Evolutionary conservation across 2,113 vertebrate species (phyloP).

Genomic region (Aptenodytes patagonicus): DNA sequence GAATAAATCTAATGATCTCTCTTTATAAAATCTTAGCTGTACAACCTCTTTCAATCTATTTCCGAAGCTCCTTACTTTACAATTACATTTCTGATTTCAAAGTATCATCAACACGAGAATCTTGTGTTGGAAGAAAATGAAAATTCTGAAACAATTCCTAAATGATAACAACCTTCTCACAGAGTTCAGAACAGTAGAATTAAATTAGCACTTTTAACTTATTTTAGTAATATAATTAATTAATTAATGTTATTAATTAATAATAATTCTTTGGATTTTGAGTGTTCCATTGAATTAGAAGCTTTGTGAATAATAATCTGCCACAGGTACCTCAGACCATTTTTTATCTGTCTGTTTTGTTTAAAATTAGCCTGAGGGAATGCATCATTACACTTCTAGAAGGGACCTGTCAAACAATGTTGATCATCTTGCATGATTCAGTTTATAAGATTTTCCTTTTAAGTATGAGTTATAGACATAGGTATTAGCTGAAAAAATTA

Average conservation of each 20-base stretch:
- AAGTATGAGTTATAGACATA: background rate
- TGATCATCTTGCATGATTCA: background rate
- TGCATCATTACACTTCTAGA: background rate
- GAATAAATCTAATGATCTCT: background rate
- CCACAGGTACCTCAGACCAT: background rate
- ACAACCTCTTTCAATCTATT: background rate
- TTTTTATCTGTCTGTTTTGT: background rate
- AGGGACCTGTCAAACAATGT: background rate
- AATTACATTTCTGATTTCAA: background rate
- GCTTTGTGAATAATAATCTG: background rate
- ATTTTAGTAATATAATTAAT: background rate
- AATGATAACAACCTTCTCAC: background rate
- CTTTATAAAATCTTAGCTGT: background rate
- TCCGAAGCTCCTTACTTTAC: background rate
- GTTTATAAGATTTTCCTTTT: background rate
- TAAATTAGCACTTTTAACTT: background rate
- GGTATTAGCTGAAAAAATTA: background rate
- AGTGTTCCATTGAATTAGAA: background rate
- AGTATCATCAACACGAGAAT: background rate
- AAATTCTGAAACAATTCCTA: background rate
- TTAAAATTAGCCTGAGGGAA: background rate
- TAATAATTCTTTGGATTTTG: background rate
- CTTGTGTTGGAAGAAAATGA: background rate
- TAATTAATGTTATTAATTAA: background rate
- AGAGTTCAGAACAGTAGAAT: background rate